phyloP scores from a whole-genome alignment of 2,888 invertebrate species.

The Drosophila atroscutellata region DNA sequence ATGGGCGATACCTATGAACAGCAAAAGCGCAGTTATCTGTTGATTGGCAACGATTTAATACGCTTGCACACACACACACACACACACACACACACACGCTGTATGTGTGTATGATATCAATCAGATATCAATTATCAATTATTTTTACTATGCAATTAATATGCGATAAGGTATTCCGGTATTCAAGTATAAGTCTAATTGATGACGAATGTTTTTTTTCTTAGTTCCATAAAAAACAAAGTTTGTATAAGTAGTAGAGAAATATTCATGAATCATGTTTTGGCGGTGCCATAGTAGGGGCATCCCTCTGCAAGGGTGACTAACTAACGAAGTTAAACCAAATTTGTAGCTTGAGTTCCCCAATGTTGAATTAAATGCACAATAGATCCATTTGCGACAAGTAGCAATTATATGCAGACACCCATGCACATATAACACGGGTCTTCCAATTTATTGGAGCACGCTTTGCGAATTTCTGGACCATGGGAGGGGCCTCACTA shows the following conservation, averaged over 20 bases:
- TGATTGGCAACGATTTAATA: background rate
- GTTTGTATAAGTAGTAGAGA: background rate
- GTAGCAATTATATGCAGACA: slow-evolving; percentile 9
- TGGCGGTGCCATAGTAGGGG: background rate
- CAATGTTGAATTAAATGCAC: slow-evolving; percentile 19
- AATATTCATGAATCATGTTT: background rate
- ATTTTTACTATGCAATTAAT: background rate
- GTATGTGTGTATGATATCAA: background rate
- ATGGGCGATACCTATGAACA: background rate
- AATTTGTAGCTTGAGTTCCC: slow-evolving; percentile 46
- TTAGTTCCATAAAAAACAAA: background rate
- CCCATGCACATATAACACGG: background rate
- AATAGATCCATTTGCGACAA: slow-evolving; percentile 6
- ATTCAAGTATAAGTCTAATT: background rate
- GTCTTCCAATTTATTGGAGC: slow-evolving; percentile 10
- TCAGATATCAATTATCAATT: slow-evolving; percentile 1
- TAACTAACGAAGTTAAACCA: slow-evolving; percentile 38
- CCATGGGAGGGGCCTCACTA: background rate
- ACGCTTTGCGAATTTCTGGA: slow-evolving; percentile 18
- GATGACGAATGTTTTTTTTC: background rate
- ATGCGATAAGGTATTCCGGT: background rate
- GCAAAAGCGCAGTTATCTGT: slow-evolving; percentile 1
- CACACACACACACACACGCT: background rate
- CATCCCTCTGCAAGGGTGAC: background rate
- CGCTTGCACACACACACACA: background rate